Evolutionary conservation across 2,888 invertebrate species (phyloP).

Genomic region (Hemaris fuciformis): DNA sequence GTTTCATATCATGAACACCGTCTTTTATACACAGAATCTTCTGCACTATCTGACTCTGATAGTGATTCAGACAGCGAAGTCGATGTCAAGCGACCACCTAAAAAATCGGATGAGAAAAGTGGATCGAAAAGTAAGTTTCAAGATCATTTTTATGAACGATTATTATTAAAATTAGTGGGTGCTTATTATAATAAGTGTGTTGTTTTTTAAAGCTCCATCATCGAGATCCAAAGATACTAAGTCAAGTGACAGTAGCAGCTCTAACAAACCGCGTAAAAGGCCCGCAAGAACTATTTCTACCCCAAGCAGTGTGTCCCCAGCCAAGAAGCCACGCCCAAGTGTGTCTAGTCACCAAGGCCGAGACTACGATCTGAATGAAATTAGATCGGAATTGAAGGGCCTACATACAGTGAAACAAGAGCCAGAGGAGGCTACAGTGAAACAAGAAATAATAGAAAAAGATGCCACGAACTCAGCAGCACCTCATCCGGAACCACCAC

Average conservation of each 20-base stretch:
- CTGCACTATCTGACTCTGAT: conserved; percentile 70
- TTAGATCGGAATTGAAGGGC: conserved; percentile 91
- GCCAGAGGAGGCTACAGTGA: conserved; percentile 51
- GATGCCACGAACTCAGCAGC: conserved; percentile 36
- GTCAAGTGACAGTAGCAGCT: conserved; percentile 68
- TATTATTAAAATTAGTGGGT: too few species aligned
- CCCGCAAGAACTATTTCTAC: conserved; percentile 61
- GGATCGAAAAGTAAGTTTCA: conserved; percentile 53
- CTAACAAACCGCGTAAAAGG: conserved; percentile 68
- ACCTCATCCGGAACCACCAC: conserved; percentile 43
- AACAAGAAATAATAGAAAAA: conserved; percentile 54
- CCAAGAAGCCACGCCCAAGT: conserved; percentile 60
- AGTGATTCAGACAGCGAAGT: conserved; percentile 79
- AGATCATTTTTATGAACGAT: not conserved
- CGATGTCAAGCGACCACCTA: conserved; percentile 65
- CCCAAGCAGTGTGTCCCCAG: conserved; percentile 56
- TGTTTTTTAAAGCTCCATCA: conserved; percentile 57
- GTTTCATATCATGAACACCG: not conserved
- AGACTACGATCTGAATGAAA: conserved; percentile 92
- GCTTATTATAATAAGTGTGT: too few species aligned
- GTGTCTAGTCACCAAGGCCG: conserved; percentile 68
- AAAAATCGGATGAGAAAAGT: conserved; percentile 66
- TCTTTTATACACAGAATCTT: conserved; percentile 54
- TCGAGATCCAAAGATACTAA: conserved; percentile 61
- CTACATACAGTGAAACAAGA: conserved; percentile 81